Percentiles rank a stretch among this genome's conserved stretches.
Evolutionary conservation across 2,113 vertebrate species (phyloP).

Genomic region (Brachyistius frenatus): DNA sequence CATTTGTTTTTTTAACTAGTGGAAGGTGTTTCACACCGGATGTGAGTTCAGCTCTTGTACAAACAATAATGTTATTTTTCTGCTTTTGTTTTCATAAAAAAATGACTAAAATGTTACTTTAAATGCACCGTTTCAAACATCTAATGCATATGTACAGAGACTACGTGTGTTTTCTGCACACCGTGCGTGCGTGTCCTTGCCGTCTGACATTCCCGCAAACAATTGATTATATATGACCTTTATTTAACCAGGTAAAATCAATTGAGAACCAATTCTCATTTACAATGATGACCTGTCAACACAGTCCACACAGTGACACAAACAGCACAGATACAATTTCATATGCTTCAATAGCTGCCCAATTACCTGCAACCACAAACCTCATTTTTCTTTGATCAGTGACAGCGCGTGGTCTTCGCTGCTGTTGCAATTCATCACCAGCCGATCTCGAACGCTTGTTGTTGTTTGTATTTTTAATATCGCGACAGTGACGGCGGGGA

Average conservation of each 20-base stretch:
- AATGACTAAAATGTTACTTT: background rate
- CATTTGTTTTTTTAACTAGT: background rate
- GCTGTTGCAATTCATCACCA: slow-evolving; percentile 39
- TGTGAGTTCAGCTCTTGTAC: background rate
- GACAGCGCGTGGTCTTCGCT: slow-evolving; percentile 21
- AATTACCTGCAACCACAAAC: slow-evolving; percentile 58
- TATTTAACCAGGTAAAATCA: too few relatives aligned
- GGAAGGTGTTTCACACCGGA: background rate
- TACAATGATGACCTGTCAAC: too few relatives aligned
- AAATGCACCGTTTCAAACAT: background rate
- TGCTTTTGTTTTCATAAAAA: background rate
- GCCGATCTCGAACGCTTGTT: slow-evolving; percentile 27
- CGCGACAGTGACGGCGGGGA: background rate
- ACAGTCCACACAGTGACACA: too few relatives aligned
- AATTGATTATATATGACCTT: too few relatives aligned
- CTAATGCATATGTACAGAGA: background rate
- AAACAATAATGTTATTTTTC: background rate
- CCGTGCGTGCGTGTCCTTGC: background rate
- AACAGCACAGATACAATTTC: too few relatives aligned
- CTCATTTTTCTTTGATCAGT: slow-evolving; percentile 52
- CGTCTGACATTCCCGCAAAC: slow-evolving; percentile 24
- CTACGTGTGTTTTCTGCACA: background rate
- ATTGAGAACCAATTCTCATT: too few relatives aligned
- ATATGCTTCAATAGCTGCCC: slow-evolving; percentile 43
- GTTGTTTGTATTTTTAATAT: background rate